These are phyloP conservation scores for Argentina silus DNA, from an alignment of 2,797 vertebrate species.

Conservation along the genomic window DNA sequence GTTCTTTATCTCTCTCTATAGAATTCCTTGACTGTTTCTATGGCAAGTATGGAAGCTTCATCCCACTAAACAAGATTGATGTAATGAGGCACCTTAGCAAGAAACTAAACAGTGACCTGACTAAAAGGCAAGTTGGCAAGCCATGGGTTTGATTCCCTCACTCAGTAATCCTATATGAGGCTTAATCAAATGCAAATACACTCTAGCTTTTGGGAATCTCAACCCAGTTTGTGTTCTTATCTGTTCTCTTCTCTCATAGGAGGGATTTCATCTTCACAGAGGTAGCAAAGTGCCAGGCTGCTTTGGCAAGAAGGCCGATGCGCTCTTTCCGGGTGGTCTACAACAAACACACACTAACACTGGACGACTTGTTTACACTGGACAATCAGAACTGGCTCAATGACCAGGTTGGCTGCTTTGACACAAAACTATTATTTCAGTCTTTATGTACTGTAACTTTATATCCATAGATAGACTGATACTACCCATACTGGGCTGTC, in stretches of 20 bases:
- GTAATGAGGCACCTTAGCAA: constrained; percentile 87
- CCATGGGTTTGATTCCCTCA: neutral
- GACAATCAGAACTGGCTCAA: constrained; percentile 98
- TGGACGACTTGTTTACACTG: constrained; percentile 93
- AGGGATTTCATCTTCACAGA: constrained; percentile 68
- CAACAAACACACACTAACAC: constrained; percentile 93
- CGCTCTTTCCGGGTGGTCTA: constrained; percentile 89
- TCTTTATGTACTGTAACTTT: neutral
- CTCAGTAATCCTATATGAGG: neutral
- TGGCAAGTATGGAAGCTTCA: constrained; percentile 89
- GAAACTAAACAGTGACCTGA: constrained; percentile 85
- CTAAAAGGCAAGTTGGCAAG: constrained; percentile 78
- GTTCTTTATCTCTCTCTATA: constrained; percentile 31
- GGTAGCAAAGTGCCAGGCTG: constrained; percentile 82
- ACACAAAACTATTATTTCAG: neutral
- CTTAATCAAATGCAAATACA: no score
- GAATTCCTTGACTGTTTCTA: constrained; percentile 77
- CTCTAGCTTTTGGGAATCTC: no score
- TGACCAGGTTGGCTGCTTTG: constrained; percentile 83
- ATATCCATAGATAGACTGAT: neutral
- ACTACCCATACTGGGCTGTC: neutral
- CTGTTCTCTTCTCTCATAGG: constrained; percentile 33
- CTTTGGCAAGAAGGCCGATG: constrained; percentile 73
- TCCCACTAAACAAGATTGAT: constrained; percentile 87
- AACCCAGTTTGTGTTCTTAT: neutral